Evolutionary conservation across 1,140 invertebrate genomes (phyloP).

Genomic region (Brachionus angularis): DNA sequence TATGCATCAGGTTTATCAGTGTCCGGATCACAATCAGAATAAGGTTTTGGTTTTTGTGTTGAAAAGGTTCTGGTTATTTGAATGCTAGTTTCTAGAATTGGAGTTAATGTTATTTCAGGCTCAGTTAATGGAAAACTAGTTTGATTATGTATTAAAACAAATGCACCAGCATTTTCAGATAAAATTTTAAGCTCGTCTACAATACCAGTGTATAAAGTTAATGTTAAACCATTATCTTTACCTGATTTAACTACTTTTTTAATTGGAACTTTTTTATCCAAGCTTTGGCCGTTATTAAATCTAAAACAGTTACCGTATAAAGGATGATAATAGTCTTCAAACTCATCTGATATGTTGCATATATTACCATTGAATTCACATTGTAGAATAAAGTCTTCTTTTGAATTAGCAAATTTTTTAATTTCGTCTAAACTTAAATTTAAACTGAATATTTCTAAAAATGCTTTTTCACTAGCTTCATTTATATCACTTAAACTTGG

Average conservation of each 20-base stretch:
- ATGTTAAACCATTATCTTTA: not conserved
- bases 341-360: not conserved
- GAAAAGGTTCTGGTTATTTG: not conserved
- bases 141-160: slow-evolving; percentile 2
- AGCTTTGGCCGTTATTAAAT: not conserved
- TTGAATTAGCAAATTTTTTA: slow-evolving; percentile 1
- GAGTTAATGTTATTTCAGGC: not conserved
- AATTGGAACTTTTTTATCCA: not conserved
- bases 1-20: not conserved
- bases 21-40: not conserved
- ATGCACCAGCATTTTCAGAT: not conserved
- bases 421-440: not conserved
- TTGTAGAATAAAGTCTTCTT: not conserved
- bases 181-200: not conserved
- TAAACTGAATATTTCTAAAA: no score
- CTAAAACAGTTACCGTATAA: slow-evolving; percentile 27
- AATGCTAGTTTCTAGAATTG: slow-evolving; percentile 12
- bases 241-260: not conserved
- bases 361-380: not conserved
- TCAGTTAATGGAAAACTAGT: slow-evolving; percentile 6
- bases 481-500: no score
- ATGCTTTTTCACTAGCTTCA: no score
- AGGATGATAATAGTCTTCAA: not conserved
- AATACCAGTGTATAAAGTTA: not conserved
- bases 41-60: not conserved